Evolutionary conservation across 64 coral and sea anemone species (phyloP).

Genomic region (Montipora cactus): DNA sequence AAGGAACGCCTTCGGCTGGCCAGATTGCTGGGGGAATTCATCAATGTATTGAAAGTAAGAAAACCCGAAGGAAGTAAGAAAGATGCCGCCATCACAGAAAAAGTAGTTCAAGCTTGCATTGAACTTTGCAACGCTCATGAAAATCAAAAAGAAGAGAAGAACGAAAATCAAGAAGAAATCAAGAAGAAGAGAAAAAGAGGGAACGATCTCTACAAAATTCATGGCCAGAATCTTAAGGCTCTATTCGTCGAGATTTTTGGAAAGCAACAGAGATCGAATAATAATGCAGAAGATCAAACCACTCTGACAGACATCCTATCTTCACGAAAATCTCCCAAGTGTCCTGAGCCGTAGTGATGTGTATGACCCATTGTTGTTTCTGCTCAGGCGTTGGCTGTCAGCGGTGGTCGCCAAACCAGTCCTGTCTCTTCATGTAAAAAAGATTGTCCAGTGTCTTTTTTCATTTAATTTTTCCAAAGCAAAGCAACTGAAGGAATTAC

Average conservation of each 20-base stretch:
- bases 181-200: neutral
- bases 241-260: conserved; percentile 29
- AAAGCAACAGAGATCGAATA: neutral
- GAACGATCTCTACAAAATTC: conserved; percentile 51
- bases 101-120: neutral
- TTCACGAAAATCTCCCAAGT: conserved; percentile 20
- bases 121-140: neutral
- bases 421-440: neutral
- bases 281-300: neutral
- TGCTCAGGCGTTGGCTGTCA: neutral
- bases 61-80: neutral
- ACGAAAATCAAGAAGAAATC: no score
- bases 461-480: neutral
- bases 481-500: neutral
- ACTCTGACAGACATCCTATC: neutral
- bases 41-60: no score
- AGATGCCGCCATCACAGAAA: neutral
- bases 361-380: neutral
- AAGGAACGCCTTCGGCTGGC: no score
- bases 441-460: neutral
- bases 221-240: neutral
- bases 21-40: no score
- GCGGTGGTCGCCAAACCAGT: neutral
- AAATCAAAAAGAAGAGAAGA: no score
- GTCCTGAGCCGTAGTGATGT: neutral